Conservation (phyloP, 2,113 vertebrate species). For the Dascyllus trimaculatus region DNA sequence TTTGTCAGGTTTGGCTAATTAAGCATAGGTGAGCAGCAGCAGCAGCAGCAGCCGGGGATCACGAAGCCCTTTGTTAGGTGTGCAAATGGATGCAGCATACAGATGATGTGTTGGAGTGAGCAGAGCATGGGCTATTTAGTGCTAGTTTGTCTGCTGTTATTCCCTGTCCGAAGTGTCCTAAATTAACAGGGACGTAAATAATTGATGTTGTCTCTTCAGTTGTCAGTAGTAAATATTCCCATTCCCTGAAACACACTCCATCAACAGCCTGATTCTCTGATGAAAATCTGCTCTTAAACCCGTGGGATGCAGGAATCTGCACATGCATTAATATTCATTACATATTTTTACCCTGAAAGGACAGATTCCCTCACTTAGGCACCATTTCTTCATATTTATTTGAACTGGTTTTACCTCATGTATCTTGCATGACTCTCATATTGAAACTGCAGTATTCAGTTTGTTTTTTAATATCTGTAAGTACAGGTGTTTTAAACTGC, state of each 20-base stretch:
- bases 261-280: not conserved
- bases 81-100: not conserved
- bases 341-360: not conserved
- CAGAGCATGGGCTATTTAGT: not conserved
- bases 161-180: not conserved
- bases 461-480: not conserved
- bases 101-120: conserved; percentile 26
- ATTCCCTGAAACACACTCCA: not conserved
- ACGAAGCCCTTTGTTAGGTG: conserved; percentile 38
- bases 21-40: conserved; percentile 38
- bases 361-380: not conserved
- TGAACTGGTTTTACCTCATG: too few relatives aligned
- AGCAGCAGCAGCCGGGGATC: conserved; percentile 28
- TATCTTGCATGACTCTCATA: too few relatives aligned
- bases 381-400: not conserved
- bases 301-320: not conserved
- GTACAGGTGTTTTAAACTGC: too few relatives aligned
- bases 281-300: not conserved
- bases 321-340: not conserved
- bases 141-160: not conserved
- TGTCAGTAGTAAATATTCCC: not conserved
- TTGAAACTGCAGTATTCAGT: too few relatives aligned
- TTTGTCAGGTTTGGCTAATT: conserved; percentile 48
- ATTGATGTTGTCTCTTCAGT: not conserved
- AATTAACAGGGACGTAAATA: conserved; percentile 2